Conservation (phyloP, 1,140 invertebrate genomes). For the Cryptotermes secundus region DNA sequence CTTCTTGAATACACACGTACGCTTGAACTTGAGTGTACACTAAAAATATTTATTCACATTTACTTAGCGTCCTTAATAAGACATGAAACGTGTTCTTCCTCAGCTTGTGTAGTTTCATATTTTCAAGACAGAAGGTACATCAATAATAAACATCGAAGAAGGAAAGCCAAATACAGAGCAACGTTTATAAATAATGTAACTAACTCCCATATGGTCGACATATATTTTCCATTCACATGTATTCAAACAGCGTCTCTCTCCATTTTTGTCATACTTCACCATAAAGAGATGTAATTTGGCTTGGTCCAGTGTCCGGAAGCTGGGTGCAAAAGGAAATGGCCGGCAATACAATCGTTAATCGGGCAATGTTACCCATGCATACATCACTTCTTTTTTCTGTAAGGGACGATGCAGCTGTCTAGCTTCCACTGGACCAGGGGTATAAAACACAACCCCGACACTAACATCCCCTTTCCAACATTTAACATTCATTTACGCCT, state of each 20-base stretch:
- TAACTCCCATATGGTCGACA: not conserved
- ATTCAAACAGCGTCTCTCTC: not conserved
- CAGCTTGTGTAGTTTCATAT: not conserved
- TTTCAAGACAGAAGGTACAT: not conserved
- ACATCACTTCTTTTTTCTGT: slow-evolving; percentile 7
- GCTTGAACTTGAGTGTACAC: no score
- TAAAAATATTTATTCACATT: no score
- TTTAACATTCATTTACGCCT: no score
- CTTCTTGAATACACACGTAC: no score
- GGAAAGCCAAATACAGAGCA: not conserved
- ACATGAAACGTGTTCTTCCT: not conserved
- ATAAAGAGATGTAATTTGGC: slow-evolving; percentile 18
- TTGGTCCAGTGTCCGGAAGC: slow-evolving; percentile 1
- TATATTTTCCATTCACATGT: not conserved
- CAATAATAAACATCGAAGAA: not conserved
- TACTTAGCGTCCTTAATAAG: no score
- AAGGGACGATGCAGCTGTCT: not conserved
- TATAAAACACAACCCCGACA: not conserved
- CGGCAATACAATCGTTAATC: slow-evolving; percentile 16
- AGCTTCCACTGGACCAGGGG: not conserved
- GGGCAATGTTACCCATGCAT: not conserved
- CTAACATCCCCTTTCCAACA: not conserved
- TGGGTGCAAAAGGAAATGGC: not conserved
- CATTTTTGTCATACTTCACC: not conserved
- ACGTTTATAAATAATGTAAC: not conserved